Percentiles rank a stretch among this genome's conserved stretches.
Conservation (phyloP, 2,888 invertebrate genomes). For the Flabesymbios commensalis region DNA sequence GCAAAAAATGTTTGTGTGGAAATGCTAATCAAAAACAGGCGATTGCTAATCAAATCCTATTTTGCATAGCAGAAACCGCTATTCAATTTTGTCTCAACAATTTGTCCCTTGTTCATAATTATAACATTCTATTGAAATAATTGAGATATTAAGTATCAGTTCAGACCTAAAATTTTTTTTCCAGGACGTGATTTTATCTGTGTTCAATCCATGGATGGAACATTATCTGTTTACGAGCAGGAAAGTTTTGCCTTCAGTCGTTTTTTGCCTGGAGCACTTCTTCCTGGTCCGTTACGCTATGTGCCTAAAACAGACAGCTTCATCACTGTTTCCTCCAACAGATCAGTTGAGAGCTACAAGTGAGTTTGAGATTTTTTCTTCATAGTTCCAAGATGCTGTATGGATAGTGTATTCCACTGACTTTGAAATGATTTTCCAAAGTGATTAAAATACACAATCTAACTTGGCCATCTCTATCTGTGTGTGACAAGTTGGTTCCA, state of each 20-base stretch:
- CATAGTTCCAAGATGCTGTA: not conserved
- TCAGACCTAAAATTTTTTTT: slow-evolving; percentile 4
- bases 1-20: too few species aligned
- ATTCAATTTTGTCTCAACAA: too few species aligned
- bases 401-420: not conserved
- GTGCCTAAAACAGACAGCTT: slow-evolving; percentile 82
- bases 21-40: too few species aligned
- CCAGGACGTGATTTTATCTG: slow-evolving; percentile 80
- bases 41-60: too few species aligned
- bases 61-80: too few species aligned
- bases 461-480: too few species aligned
- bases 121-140: too few species aligned
- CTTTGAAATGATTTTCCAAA: too few species aligned
- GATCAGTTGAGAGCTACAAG: slow-evolving; percentile 86
- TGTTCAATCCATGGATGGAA: slow-evolving; percentile 87
- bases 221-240: slow-evolving; percentile 88
- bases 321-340: slow-evolving; percentile 77
- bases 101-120: too few species aligned
- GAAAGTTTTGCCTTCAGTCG: slow-evolving; percentile 85
- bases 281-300: slow-evolving; percentile 86
- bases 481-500: too few species aligned
- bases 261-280: slow-evolving; percentile 76
- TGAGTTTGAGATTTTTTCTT: slow-evolving; percentile 57
- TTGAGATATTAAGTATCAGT: too few species aligned
- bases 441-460: too few species aligned